phyloP scores from a whole-genome alignment of 1,140 invertebrate genomes.

The Atta colombica region DNA sequence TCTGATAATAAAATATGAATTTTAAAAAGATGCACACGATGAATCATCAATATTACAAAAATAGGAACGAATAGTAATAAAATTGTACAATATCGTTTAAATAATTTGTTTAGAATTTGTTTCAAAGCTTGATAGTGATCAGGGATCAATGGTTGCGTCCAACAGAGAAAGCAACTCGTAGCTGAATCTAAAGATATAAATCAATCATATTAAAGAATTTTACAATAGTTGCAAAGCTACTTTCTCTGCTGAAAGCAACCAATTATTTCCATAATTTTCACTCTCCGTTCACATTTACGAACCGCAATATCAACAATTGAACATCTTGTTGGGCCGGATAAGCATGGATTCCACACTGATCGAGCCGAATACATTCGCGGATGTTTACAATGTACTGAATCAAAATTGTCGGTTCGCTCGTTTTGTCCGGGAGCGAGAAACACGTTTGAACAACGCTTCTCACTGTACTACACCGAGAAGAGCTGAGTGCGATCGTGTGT shows the following conservation, averaged over 20 bases:
- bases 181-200: too few relatives aligned
- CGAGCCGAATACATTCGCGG: background rate
- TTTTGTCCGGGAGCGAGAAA: background rate
- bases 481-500: background rate
- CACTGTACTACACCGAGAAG: conserved; percentile 1
- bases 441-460: background rate
- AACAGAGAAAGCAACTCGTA: too few relatives aligned
- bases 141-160: background rate
- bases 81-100: background rate
- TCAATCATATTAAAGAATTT: too few relatives aligned
- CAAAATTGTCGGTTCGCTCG: background rate
- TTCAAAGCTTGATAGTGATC: background rate
- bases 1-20: background rate
- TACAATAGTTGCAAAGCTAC: too few relatives aligned
- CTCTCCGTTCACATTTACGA: background rate
- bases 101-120: background rate
- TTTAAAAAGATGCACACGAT: background rate
- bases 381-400: conserved; percentile 6
- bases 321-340: background rate
- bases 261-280: background rate
- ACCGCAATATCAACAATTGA: background rate
- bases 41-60: background rate
- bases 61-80: background rate
- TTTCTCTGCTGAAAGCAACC: too few relatives aligned
- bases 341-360: background rate